Evolutionary conservation across 35 echinoderm and acorn worm species (phyloP), one percentile per base, ranked within the genome.

Genomic region (Chiridota heheva): DNA sequence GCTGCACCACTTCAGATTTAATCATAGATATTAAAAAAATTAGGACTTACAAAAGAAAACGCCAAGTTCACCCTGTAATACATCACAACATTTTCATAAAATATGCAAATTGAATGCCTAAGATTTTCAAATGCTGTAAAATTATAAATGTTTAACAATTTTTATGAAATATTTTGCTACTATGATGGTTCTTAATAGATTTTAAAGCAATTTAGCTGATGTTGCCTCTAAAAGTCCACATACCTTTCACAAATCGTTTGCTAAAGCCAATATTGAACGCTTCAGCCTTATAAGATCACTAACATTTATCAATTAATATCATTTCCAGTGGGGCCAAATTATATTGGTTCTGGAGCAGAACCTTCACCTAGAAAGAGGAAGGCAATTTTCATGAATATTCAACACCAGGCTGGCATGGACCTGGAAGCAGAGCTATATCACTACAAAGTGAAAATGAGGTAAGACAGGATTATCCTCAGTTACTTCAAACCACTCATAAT

Each of bases 391-490:
- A 38, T 0, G 85, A 81, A 35, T 96, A 96, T 44, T 91, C 89
- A 13, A 86, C 78, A 2, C 94, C 94, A 1, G 72, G 91, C 51
- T 88, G 84, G 84, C 72, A 91, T 24, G 84, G 84, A 26, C 68
- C 64, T 5, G 56, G 73, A 31, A 89, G 85, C 24, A 34, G 94
- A 38, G 94, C 94, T 25, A 91, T 97, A 81, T 85, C 90, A 7
- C 62, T 90, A 28, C 88, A 90, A 64, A 91, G 84, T 35, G 82
- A 97, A 36, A 63, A 91, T 85, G 88, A 91, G 85, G 94, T 97
- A 67, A 82, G 76, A 56, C 36, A 40, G 29, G 38, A 27, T 67
- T 18, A 42, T 22, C 8, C 51, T 18, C 24, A 43, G 13, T 72
- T 72, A 53, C 48, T 53, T 53, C 10, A 53, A 53, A 10, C 48